Evolutionary conservation across 1,140 invertebrate species (phyloP).

Genomic region (Diorhabda elongata): DNA sequence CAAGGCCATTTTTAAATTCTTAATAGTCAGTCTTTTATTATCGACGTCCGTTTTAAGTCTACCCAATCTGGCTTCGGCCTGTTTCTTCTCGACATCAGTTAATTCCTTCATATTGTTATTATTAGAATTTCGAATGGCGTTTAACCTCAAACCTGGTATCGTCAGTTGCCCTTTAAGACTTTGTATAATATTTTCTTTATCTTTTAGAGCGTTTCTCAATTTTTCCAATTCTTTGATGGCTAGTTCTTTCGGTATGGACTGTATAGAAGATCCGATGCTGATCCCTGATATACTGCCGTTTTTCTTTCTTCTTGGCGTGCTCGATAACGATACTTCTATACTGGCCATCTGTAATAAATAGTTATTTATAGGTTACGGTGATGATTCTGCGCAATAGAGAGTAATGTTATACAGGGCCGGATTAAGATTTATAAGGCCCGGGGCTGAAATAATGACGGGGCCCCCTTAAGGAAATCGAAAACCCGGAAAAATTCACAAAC

Average conservation of each 20-base stretch:
- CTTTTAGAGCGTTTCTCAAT: conserved; percentile 65
- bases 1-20: conserved; percentile 68
- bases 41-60: conserved; percentile 66
- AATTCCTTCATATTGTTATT: conserved; percentile 40
- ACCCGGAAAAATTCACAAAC: too few species aligned
- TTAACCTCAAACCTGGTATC: conserved; percentile 37
- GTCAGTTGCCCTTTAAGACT: conserved; percentile 54
- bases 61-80: conserved; percentile 63
- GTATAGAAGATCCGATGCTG: conserved; percentile 41
- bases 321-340: conserved; percentile 75
- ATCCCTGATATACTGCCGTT: conserved; percentile 52
- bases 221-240: conserved; percentile 60
- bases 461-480: too few species aligned
- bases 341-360: conserved; percentile 68
- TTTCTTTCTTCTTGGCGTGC: conserved; percentile 58
- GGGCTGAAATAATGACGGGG: too few species aligned
- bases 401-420: too few species aligned
- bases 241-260: conserved; percentile 51
- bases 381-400: too few species aligned
- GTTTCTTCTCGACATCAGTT: conserved; percentile 57
- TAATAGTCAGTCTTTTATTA: conserved; percentile 66
- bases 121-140: conserved; percentile 31
- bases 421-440: too few species aligned
- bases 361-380: not conserved
- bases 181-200: conserved; percentile 79